These are phyloP conservation scores for Bombus impatiens DNA, from an alignment of 1,140 invertebrate species.

Conservation along the genomic window DNA sequence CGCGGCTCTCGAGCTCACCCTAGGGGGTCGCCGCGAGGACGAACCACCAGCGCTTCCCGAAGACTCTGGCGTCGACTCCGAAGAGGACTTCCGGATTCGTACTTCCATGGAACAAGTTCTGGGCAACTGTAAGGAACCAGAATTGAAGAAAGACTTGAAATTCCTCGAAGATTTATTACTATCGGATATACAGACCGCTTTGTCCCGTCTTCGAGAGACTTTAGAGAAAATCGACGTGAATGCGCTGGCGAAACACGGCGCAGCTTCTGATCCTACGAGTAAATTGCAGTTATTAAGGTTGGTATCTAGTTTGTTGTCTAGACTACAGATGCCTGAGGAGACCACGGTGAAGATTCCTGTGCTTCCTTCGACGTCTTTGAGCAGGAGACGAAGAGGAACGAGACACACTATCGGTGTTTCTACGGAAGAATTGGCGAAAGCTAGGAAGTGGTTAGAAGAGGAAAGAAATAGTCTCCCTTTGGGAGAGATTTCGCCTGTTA, in stretches of 20 bases:
- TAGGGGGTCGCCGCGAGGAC: constrained; percentile 69
- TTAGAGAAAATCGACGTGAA: constrained; percentile 84
- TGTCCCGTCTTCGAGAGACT: constrained; percentile 88
- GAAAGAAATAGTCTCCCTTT: constrained; percentile 76
- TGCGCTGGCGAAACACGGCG: constrained; percentile 80
- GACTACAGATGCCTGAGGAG: constrained; percentile 83
- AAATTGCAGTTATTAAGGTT: constrained; percentile 87
- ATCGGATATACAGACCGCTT: constrained; percentile 90
- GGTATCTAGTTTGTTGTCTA: constrained; percentile 89
- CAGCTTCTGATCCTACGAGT: constrained; percentile 80
- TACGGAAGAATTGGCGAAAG: constrained; percentile 89
- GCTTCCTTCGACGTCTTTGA: constrained; percentile 13
- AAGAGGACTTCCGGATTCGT: constrained; percentile 68
- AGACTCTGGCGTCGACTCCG: constrained; percentile 71
- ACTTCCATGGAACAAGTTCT: constrained; percentile 63
- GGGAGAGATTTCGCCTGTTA: constrained; percentile 20
- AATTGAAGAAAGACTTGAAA: constrained; percentile 72
- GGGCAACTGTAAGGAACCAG: constrained; percentile 38
- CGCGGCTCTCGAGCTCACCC: constrained; percentile 77
- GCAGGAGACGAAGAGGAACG: constrained; percentile 81
- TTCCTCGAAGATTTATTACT: constrained; percentile 84
- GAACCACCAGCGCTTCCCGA: constrained; percentile 64
- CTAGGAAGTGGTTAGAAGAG: constrained; percentile 88
- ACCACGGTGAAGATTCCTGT: not conserved
- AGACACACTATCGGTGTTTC: constrained; percentile 92